Evolutionary conservation across 2,797 vertebrate genomes (phyloP), one percentile per base, ranked within the genome.

Genomic region (Parotocinclus haroldoi): DNA sequence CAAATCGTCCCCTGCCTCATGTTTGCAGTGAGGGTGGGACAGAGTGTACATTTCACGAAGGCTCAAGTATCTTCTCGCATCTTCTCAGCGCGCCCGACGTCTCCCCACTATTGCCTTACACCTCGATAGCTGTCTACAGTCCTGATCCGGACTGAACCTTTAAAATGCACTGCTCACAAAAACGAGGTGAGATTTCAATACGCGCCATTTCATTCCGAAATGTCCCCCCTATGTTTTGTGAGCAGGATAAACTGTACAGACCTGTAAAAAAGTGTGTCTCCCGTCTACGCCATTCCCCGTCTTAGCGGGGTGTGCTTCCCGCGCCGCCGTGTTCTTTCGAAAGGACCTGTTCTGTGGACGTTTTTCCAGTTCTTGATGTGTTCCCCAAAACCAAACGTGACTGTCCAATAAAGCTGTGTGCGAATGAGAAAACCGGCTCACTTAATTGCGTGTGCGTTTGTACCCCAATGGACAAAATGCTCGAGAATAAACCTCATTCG

Each of bases 61-160:
- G n/a, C 27, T 27, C 5, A 27, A 2, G 27, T 27, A 27, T 27
- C 27, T 27, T 27, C 2, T 27, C 27, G 27, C 27, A 27, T 27
- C 27, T 27, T 27, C 27, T 27, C 27, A 27, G 81, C 80, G 76
- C 76, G 69, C 78, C 80, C 80, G 81, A 79, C 84, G 69, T 81
- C 80, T 83, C 85, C 83, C 82, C 84, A 85, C 81, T 85, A 82
- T 86, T 89, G 86, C 85, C 87, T 91, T 90, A 88, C 71, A 87
- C 73, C 86, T 82, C 58, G 80, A 85, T 82, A 81, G 85, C 81
- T 84, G 84, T 87, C 84, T 86, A 85, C 83, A 84, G 83, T 82
- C 79, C 82, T 74, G 82, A 83, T 82, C 81, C 44, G 61, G 68
- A 79, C 78, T 79, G 81, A 81, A 79, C 79, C 75, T 84, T 83